Evolutionary conservation across 2,888 invertebrate genomes (phyloP).

Genomic region (Thymelicus lineola): DNA sequence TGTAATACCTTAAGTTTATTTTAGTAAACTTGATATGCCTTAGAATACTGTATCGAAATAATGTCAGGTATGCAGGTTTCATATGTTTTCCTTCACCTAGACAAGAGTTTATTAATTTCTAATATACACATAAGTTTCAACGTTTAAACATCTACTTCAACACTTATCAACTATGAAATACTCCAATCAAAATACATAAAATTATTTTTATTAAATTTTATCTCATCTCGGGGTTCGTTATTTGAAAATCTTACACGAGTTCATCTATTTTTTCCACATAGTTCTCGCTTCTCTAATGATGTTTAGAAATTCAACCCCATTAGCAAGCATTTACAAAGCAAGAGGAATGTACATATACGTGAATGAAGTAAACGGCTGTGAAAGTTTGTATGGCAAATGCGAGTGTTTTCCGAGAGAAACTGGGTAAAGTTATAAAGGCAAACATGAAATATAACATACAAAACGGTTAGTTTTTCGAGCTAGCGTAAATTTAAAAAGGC

Average conservation of each 20-base stretch:
- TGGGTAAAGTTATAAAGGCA: constrained; percentile 1
- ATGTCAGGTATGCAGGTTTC: too few species aligned
- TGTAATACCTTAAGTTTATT: too few species aligned
- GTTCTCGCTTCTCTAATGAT: constrained; percentile 7
- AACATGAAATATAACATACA: constrained; percentile 14
- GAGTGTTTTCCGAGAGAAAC: not conserved
- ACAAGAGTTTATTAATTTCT: too few species aligned
- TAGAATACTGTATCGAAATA: too few species aligned
- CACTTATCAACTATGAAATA: too few species aligned
- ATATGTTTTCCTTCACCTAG: too few species aligned
- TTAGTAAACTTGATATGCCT: too few species aligned
- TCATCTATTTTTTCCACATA: not conserved
- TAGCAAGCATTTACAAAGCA: constrained; percentile 10
- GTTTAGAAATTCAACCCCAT: constrained; percentile 8
- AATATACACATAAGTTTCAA: too few species aligned
- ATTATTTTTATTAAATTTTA: not conserved
- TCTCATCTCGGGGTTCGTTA: not conserved
- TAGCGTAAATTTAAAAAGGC: constrained; percentile 3
- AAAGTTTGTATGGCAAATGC: constrained; percentile 7
- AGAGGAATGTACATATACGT: not conserved
- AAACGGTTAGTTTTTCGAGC: constrained; percentile 4
- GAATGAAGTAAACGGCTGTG: constrained; percentile 7
- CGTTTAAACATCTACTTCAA: too few species aligned
- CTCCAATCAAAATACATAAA: too few species aligned
- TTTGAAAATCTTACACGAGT: not conserved